Conservation (phyloP, 2,888 invertebrate species). For the Linnaemya tessellans region DNA sequence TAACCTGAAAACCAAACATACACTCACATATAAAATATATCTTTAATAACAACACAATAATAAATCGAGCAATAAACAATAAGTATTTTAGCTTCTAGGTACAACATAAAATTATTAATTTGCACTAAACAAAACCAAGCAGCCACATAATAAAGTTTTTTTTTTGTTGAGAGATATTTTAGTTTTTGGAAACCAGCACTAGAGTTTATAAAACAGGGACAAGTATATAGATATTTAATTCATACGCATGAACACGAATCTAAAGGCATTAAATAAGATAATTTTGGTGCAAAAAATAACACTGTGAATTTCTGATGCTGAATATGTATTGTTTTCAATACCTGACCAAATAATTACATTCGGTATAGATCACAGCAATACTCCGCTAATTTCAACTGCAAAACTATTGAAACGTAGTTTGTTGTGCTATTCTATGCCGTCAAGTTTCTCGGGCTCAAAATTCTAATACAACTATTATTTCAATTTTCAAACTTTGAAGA, state of each 20-base stretch:
- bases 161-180: slow-evolving; percentile 33
- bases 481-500: no score
- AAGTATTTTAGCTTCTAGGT: neutral
- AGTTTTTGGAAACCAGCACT: slow-evolving; percentile 41
- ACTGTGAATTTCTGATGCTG: no score
- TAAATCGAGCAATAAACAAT: slow-evolving; percentile 38
- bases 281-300: neutral
- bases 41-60: slow-evolving; percentile 10
- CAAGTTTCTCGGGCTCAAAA: no score
- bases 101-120: neutral
- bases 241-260: neutral
- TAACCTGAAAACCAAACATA: neutral
- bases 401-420: no score
- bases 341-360: no score
- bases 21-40: neutral
- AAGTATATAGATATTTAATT: neutral
- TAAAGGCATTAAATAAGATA: no score
- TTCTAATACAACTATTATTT: no score
- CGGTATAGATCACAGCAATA: no score
- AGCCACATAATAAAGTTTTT: slow-evolving; percentile 39
- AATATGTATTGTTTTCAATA: no score
- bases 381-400: no score
- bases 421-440: no score
- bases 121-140: slow-evolving; percentile 30
- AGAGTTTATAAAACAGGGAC: slow-evolving; percentile 16